Base-by-base conservation (phyloP, 1,140 invertebrate genomes). In the Sesamia nonagrioides region DNA sequence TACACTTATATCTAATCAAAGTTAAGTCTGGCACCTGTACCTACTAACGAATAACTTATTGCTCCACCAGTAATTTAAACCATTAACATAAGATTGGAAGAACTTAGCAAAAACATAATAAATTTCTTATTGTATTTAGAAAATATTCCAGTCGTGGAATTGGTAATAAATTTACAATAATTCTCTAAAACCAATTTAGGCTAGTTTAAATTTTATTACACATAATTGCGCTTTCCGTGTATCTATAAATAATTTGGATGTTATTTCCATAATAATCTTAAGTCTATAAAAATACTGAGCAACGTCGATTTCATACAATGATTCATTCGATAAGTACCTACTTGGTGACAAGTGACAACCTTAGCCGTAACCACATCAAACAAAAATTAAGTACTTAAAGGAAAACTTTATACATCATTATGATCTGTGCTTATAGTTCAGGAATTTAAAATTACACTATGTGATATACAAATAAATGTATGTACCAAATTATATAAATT, bases 261-360 rank as follows among this genome's bases (percentile, higher is more conserved):
- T 84, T 80, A 89, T 81, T 88, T 87, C 83, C 86, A 80, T 85
- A 88, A 87, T 89, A 88, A 88, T 87, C 91, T 92, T 94, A 93
- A 85, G 87, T 89, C 90, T 92, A 93, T 90, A 91, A 94, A 94
- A 94, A 94, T 94, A 93, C 92, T 94, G 92, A 94, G 92, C 92
- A 94, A 94, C 86, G 82, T 91, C 88, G 87, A 89, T 91, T 91
- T 85, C 89, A 87, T 91, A 91, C 86, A 90, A 86, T 88, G 84
- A 88, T 88, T 91, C 79, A 68, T 84, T 84, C 76, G 74, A 79
- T 89, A 88, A 86, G 82, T 89, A 85, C n/a, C n/a, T n/a, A n/a
- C 82, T 86, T 84, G 86, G 78, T 35, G 48, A 66, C 61, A 79
- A 60, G 52, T 79, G 84, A 89, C 87, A 89, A 86, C 82, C 83